Base-by-base conservation (phyloP, 2,797 vertebrate species). In the Hozukius guyotensis region DNA sequence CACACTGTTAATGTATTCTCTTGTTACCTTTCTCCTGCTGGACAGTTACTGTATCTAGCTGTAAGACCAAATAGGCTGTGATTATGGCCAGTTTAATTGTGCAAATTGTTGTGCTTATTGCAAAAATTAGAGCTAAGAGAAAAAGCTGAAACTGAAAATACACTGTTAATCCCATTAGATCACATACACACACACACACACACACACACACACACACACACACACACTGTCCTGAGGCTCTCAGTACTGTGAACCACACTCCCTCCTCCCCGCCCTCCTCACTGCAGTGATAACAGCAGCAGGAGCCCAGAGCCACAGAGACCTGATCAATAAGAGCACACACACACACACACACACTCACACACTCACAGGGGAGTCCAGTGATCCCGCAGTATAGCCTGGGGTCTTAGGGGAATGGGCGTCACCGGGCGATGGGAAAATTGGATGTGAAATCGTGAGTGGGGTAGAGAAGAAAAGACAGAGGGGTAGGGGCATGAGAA, bases 241-340 rank as follows among this genome's bases (percentile, higher is more conserved):
- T 62, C 36, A n/a, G 63, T 62, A 70, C 84, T 81, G 57, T 69
- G 80, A 88, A 86, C 72, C 71, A 79, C 64, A 16, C 57, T 82
- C 82, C 76, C 79, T 78, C 78, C 81, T 81, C 82, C 79, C 81
- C 59, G 62, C 59, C 79, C 81, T 81, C 75, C 75, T 85, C 80
- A 83, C 91, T 89, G 91, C 84, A 91, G 90, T 87, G 90, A 89
- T 93, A 93, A 91, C 83, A 91, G 84, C 90, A 90, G 88, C 81
- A 77, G 78, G 75, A 88, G 87, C 88, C 88, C 75, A 80, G 38
- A 87, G 87, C 76, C 84, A 91, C 85, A 84, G 85, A 83, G 88
- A 86, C 56, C 78, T 92, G 87, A 94, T 94, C 93, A 94, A 94
- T 94, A 93, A 85, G 24, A 77, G 63, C 77, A 82, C 36, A 74